phyloP scores from a whole-genome alignment of 2,113 vertebrate genomes.

The Clarias macrocephalus region DNA sequence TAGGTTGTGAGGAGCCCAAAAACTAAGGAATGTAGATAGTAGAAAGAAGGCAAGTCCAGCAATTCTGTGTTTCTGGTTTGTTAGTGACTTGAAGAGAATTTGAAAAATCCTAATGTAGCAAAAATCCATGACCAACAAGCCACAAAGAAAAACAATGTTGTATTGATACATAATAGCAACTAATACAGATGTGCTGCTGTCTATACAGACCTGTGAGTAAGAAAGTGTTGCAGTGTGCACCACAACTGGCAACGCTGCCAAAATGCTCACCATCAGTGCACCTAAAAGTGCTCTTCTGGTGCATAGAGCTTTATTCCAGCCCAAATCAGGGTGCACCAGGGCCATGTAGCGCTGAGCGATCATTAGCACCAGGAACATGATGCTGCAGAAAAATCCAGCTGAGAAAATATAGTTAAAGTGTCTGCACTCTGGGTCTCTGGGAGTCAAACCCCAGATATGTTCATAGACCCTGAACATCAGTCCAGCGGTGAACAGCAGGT shows the following conservation, averaged over 20 bases:
- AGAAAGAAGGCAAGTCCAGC: constrained; percentile 84
- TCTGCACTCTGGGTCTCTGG: constrained; percentile 79
- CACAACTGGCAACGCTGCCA: constrained; percentile 75
- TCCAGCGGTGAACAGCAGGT: too few species aligned
- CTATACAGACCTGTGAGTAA: constrained; percentile 62
- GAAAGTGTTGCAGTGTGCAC: constrained; percentile 60
- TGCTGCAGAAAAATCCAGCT: constrained; percentile 83
- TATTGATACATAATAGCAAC: constrained; percentile 42
- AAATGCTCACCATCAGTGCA: constrained; percentile 75
- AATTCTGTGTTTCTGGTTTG: constrained; percentile 77
- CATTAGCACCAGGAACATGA: constrained; percentile 84
- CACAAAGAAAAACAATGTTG: constrained; percentile 77
- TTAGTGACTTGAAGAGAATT: constrained; percentile 71
- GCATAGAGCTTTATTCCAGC: constrained; percentile 37
- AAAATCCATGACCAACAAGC: constrained; percentile 75
- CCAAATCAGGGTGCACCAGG: constrained; percentile 75
- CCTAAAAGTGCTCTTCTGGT: constrained; percentile 60
- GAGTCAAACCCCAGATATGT: constrained; percentile 75
- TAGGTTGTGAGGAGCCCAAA: constrained; percentile 90
- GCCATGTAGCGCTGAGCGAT: constrained; percentile 81
- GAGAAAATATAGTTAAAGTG: constrained; percentile 79
- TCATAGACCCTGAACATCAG: constrained; percentile 73
- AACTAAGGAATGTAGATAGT: constrained; percentile 80
- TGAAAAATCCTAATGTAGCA: constrained; percentile 81
- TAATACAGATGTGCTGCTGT: constrained; percentile 52